Percentiles rank a stretch among this genome's conserved stretches.
Evolutionary conservation across 1,140 invertebrate species (phyloP).

Genomic region (Asobara japonica): DNA sequence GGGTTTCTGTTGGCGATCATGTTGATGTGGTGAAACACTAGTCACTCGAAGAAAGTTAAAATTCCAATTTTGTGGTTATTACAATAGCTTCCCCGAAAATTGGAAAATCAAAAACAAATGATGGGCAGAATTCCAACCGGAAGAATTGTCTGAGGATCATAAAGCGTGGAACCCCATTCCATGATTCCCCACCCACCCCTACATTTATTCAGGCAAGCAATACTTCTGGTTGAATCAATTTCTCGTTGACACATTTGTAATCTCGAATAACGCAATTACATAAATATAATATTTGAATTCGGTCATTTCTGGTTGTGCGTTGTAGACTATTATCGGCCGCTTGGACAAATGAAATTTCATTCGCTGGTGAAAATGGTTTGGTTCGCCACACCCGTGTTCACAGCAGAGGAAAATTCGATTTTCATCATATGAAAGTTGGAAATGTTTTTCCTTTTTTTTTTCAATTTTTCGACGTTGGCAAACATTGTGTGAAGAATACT

Average conservation of each 20-base stretch:
- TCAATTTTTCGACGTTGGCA: not conserved
- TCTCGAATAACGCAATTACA: not conserved
- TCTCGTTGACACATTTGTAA: not conserved
- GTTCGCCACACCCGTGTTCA: not conserved
- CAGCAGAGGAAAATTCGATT: not conserved
- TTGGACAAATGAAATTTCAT: not conserved
- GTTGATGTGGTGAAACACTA: too few relatives aligned
- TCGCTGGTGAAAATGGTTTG: not conserved
- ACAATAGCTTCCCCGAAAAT: too few relatives aligned
- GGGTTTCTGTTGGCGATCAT: too few relatives aligned
- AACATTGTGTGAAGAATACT: not conserved
- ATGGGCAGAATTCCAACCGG: too few relatives aligned
- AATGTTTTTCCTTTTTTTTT: not conserved
- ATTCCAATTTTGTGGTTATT: too few relatives aligned
- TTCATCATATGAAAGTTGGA: not conserved
- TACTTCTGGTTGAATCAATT: not conserved
- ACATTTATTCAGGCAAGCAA: not conserved
- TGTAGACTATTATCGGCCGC: not conserved
- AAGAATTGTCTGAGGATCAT: too few relatives aligned
- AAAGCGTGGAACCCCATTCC: too few relatives aligned
- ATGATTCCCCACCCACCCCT: too few relatives aligned
- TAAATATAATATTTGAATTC: not conserved
- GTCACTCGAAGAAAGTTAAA: too few relatives aligned
- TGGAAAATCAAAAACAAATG: too few relatives aligned
- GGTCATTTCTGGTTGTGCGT: not conserved